Base-by-base conservation (phyloP, 2,888 invertebrate species). In the Pseudococcus viburni region DNA sequence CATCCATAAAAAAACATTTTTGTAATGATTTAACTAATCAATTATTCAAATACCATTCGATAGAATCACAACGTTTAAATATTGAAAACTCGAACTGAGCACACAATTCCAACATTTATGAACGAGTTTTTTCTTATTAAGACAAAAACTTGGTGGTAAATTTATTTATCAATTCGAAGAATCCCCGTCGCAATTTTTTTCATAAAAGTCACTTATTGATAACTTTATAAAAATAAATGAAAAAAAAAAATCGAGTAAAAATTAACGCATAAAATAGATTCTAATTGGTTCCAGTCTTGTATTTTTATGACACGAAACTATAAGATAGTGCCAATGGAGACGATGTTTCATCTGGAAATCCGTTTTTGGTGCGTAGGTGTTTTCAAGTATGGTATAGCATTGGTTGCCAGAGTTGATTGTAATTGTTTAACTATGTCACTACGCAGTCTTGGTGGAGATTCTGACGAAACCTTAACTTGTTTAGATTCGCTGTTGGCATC, bases 321-420 rank as follows among this genome's bases (percentile, higher is more conserved):
- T 64, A 17, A 3, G 55, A 22, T 5, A 39, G 59, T 59, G 59
- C n/a, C 22, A 55, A 55, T 55, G 55, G 55, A 15, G 15, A 7
- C 17, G 55, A 55, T 6, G 42, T 68, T 42, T 87, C 87, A 87
- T 33, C 87, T 87, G 48, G 73, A 73, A n/a, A 51, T 55, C 15
- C 80, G 87, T 77, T 80, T 80, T 55, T 87, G 87, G n/a, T 87
- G 87, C 19, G 80, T 77, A 5, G 77, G 77, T 33, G 87, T 87
- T 77, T 87, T 87, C 22, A 87, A n/a, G 26, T 87, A 87, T 11
- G 77, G 48, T 26, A 77, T 46, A 9, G 51, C 33, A 55, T 73
- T 77, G 7, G 48, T 80, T 11, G 87, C 22, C 8, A 87, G 26
- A 51, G 87, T 22, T 17, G 87, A 46, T 80, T 80, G 87, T 87